phyloP scores from a whole-genome alignment of 2,797 vertebrate species.

The Benthosema pterotum region DNA sequence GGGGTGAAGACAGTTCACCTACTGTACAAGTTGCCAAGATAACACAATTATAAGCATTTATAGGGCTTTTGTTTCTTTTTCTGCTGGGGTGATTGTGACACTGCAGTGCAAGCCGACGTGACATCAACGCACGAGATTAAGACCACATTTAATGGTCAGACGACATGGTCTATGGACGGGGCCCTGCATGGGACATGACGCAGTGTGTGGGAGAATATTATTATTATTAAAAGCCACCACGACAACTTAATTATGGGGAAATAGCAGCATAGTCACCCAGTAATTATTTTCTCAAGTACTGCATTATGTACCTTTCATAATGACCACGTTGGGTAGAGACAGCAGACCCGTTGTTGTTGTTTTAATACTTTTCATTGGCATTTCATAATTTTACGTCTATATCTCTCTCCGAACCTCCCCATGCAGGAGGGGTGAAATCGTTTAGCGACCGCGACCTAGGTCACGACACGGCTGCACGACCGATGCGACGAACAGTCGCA shows the following conservation, averaged over 20 bases:
- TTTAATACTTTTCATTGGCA: background rate
- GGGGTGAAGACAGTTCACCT: too few species aligned
- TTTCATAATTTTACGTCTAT: background rate
- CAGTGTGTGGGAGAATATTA: constrained; percentile 2
- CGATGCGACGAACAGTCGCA: too few species aligned
- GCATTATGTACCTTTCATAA: background rate
- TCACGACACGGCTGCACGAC: too few species aligned
- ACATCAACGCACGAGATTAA: constrained; percentile 16
- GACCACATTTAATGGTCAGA: constrained; percentile 4
- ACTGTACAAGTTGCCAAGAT: too few species aligned
- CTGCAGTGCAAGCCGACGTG: constrained; percentile 2
- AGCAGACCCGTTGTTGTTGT: background rate
- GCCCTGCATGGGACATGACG: background rate
- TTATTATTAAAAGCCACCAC: background rate
- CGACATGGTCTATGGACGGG: background rate
- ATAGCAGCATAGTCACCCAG: background rate
- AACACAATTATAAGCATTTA: too few species aligned
- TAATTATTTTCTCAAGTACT: constrained; percentile 4
- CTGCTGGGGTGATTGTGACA: constrained; percentile 5
- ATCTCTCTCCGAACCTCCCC: too few species aligned
- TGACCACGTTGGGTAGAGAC: background rate
- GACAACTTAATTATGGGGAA: background rate
- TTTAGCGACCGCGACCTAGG: too few species aligned
- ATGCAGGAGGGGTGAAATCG: too few species aligned
- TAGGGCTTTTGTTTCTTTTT: too few species aligned